phyloP scores from a whole-genome alignment of 1,140 invertebrate species.

The Megalonaias nervosa region DNA sequence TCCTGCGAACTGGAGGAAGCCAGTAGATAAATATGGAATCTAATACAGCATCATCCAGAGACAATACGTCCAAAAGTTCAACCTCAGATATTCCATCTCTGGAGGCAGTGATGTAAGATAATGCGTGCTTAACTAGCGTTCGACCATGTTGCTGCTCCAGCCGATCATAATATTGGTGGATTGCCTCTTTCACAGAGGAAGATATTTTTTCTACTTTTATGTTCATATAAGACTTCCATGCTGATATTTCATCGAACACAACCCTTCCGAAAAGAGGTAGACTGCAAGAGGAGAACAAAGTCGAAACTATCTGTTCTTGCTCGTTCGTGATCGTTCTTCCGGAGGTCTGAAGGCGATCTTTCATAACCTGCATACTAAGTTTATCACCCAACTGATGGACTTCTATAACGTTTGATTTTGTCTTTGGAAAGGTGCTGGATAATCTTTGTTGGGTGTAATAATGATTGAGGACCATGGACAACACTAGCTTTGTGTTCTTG shows the following conservation, averaged over 20 bases:
- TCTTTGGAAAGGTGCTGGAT: slow-evolving; percentile 27
- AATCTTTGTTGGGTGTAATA: slow-evolving; percentile 42
- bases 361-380: slow-evolving; percentile 26
- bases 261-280: slow-evolving; percentile 48
- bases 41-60: slow-evolving; percentile 61
- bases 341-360: neutral
- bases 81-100: slow-evolving; percentile 58
- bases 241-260: slow-evolving; percentile 41
- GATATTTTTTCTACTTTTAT: slow-evolving; percentile 24
- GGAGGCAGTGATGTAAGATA: slow-evolving; percentile 73
- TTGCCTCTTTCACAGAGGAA: slow-evolving; percentile 36
- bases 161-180: slow-evolving; percentile 48
- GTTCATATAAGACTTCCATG: slow-evolving; percentile 49
- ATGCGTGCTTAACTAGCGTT: slow-evolving; percentile 39
- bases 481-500: slow-evolving; percentile 51
- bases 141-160: slow-evolving; percentile 53
- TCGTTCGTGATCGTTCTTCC: slow-evolving; percentile 77
- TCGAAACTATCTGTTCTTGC: slow-evolving; percentile 45
- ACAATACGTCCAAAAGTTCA: slow-evolving; percentile 61
- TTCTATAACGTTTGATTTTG: slow-evolving; percentile 40
- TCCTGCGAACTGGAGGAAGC: slow-evolving; percentile 43
- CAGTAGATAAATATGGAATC: slow-evolving; percentile 45
- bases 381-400: slow-evolving; percentile 43
- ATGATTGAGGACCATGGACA: slow-evolving; percentile 48
- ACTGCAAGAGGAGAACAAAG: slow-evolving; percentile 41